Evolutionary conservation across 2,113 vertebrate species (phyloP), one percentile per base, ranked within the genome.

Genomic region (Myocastor coypus): DNA sequence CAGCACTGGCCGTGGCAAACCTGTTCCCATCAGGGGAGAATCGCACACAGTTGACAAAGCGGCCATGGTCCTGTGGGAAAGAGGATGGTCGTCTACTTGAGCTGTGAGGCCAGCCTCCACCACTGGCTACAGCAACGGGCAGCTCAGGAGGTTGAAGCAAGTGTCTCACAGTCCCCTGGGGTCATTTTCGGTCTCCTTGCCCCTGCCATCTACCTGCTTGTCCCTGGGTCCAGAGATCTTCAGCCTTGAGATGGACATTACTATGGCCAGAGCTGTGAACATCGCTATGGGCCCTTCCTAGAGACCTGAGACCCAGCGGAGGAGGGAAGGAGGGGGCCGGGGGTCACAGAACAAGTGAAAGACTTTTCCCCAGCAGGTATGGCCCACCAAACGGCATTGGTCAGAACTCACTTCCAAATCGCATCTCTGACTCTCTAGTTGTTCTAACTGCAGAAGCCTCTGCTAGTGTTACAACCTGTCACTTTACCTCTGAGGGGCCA

Each of bases 11-110:
- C 2, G 99, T 99, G 64, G 98, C 99, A 91, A 99, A 99, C 17
- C 97, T 98, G 97, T 97, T 99, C 83, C 99, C 99, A 85, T 99
- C 99, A 1, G 99, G 99, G 96, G 99, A 99, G 98, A 99, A 99
- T 2, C 99, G 99, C 59, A 99, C 99, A 66, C 99, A 99, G 98
- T 99, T 99, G 95, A 99, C 99, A 96, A 99, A 99, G 40, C 99
- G 98, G 94, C 95, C 98, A 96, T 99, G 99, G 91, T 99, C 98
- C 99, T 99, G 94, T 0, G 83, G n/a, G 78, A 84, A 42, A 95
- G 3, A 85, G 3, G 1, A 95, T 20, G 1, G 52, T 95, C 30
- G 92, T 1, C 14, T 87, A 94, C 12, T 24, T 30, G 42, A 42
- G 32, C 4, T 0, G n/a, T 0, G 4, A 0, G 9, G 55, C 11